Base-by-base conservation (phyloP, 2,797 vertebrate genomes). In the Hemibagrus guttatus region DNA sequence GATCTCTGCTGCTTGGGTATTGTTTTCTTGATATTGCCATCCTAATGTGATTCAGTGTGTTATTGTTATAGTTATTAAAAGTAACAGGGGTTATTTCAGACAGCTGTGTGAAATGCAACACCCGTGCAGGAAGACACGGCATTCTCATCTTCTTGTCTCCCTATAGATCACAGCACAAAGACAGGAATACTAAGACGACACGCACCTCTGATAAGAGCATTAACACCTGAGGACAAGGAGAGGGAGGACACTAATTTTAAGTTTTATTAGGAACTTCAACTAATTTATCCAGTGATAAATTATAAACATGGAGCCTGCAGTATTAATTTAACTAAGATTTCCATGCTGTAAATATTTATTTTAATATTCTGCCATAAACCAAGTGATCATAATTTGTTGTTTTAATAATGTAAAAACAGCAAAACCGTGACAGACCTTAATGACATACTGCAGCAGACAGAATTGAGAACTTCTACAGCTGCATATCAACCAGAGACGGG, bases 61-160 rank as follows among this genome's bases (percentile, higher is more conserved):
- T 88, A 88, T 75, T 72, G 89, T 91, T 90, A 91, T 79, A 89
- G 90, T 92, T 94, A 95, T 94, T 94, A 91, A 92, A 92, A 93
- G 93, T 89, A 93, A 92, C 92, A 90, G 90, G 85, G 87, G 89
- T 86, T 89, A 85, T 90, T 86, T 94, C 85, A 90, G 89, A 90
- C 88, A 84, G 83, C 86, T 28, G 89, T 93, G 93, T 91, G 91
- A 94, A 94, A 95, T 94, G 87, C 91, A 91, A 92, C 92, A 84
- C 63, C 83, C 84, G 91, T 92, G 93, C 86, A 59, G 90, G 85
- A 91, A 86, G 84, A 86, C 85, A 16, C 83, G 54, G 85, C 81
- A 63, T 83, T 76, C 23, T 72, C 49, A 17, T 83, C 46, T 64
- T 82, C 56, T 72, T 49, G 5, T 54, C 39, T 85, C 63, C 86